These are phyloP conservation scores for Prionailurus viverrinus DNA, from an alignment of 2,113 vertebrate genomes.

Conservation along the genomic window DNA sequence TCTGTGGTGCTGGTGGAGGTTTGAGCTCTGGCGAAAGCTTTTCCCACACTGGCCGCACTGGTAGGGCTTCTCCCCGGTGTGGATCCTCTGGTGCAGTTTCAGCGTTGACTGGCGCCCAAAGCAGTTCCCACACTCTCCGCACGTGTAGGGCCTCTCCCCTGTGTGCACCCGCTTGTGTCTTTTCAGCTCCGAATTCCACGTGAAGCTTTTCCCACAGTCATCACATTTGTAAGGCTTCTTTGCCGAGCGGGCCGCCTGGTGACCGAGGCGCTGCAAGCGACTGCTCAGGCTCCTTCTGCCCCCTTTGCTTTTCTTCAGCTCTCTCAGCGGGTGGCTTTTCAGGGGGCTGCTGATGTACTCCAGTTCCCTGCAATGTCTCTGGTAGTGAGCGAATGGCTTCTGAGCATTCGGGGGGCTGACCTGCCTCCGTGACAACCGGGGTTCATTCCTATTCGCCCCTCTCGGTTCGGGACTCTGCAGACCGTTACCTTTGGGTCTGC, in stretches of 20 bases:
- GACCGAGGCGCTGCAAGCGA: constrained; percentile 55
- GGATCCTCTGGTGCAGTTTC: constrained; percentile 84
- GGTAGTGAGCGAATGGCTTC: constrained; percentile 71
- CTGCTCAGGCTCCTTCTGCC: constrained; percentile 56
- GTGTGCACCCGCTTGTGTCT: constrained; percentile 81
- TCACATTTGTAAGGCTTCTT: constrained; percentile 75
- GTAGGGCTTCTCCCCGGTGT: constrained; percentile 85
- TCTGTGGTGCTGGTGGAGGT: constrained; percentile 83
- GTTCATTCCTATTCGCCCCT: constrained; percentile 36
- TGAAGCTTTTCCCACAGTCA: constrained; percentile 84
- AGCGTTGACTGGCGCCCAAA: constrained; percentile 84
- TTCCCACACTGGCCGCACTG: constrained; percentile 83
- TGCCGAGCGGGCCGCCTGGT: constrained; percentile 14
- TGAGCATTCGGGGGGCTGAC: constrained; percentile 51
- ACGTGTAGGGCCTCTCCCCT: constrained; percentile 81
- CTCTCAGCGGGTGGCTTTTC: constrained; percentile 67
- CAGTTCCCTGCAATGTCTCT: constrained; percentile 73
- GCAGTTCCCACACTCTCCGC: constrained; percentile 78
- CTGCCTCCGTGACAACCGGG: constrained; percentile 59
- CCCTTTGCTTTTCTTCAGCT: constrained; percentile 75
- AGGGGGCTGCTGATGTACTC: constrained; percentile 60
- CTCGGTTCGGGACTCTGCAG: constrained; percentile 59
- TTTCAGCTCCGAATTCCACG: constrained; percentile 79
- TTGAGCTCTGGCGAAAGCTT: constrained; percentile 84
- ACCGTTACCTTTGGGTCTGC: constrained; percentile 54